These are phyloP conservation scores for Shargacucullia verbasci DNA, from an alignment of 2,888 invertebrate genomes.

Conservation along the genomic window DNA sequence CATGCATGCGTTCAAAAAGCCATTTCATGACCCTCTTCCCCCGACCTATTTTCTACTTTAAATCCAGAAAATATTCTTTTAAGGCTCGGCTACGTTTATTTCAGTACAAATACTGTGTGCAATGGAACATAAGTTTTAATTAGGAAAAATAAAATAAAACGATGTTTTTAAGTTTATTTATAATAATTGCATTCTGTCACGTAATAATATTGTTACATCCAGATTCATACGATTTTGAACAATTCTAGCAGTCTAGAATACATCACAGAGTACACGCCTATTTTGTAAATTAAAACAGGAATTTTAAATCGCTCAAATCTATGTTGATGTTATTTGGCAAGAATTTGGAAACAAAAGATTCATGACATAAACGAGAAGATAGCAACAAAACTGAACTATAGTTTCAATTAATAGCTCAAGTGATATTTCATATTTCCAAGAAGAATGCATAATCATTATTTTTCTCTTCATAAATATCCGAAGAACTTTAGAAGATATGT, in stretches of 20 bases:
- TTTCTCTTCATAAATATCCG: constrained; percentile 21
- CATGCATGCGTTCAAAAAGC: too few relatives aligned
- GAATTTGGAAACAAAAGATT: constrained; percentile 35
- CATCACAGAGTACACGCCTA: constrained; percentile 72
- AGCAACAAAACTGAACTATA: constrained; percentile 28
- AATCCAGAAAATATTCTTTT: too few relatives aligned
- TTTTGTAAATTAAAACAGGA: constrained; percentile 32
- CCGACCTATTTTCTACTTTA: too few relatives aligned
- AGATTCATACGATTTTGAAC: constrained; percentile 79
- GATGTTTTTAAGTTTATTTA: constrained; percentile 69
- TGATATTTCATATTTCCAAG: constrained; percentile 12
- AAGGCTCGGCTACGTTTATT: too few relatives aligned
- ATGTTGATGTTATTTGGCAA: constrained; percentile 35
- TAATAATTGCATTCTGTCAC: constrained; percentile 85
- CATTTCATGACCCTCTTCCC: too few relatives aligned
- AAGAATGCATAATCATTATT: constrained; percentile 20
- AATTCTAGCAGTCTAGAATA: constrained; percentile 76
- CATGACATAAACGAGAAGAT: constrained; percentile 25
- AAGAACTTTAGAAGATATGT: constrained; percentile 25
- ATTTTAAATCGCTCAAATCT: constrained; percentile 42
- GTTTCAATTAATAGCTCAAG: constrained; percentile 7
- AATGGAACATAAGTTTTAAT: neutral
- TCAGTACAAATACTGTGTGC: too few relatives aligned
- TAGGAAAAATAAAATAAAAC: constrained; percentile 60
- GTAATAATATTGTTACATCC: constrained; percentile 82